phyloP scores from a whole-genome alignment of 2,888 invertebrate species.

The Parnassius orleans region DNA sequence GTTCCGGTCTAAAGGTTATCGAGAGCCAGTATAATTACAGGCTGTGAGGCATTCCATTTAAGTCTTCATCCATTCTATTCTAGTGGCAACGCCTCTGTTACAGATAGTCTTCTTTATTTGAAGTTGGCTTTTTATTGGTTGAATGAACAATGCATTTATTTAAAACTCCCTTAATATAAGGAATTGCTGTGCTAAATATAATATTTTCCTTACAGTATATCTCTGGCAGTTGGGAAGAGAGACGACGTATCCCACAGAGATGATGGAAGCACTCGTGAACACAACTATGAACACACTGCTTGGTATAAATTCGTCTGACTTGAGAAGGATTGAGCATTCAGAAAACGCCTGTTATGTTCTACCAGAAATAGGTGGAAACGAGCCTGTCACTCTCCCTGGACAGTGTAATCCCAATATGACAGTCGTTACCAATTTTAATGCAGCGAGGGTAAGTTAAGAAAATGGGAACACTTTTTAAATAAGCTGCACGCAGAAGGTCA shows the following conservation, averaged over 20 bases:
- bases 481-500: no score
- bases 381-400: constrained; percentile 56
- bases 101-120: no score
- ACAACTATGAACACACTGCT: constrained; percentile 37
- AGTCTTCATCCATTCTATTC: no score
- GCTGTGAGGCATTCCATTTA: no score
- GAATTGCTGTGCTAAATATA: no score
- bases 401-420: constrained; percentile 49
- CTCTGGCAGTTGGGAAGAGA: constrained; percentile 55
- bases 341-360: constrained; percentile 49
- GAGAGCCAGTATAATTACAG: no score
- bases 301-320: constrained; percentile 36
- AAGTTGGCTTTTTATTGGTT: no score
- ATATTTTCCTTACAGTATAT: constrained; percentile 47
- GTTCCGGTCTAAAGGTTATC: no score
- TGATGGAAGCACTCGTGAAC: constrained; percentile 43
- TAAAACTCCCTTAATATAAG: no score
- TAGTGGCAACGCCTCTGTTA: no score
- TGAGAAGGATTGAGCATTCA: constrained; percentile 44
- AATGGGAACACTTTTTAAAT: no score
- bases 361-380: constrained; percentile 49
- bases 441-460: constrained; percentile 47
- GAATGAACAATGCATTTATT: no score
- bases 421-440: constrained; percentile 51
- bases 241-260: constrained; percentile 29